phyloP scores from a whole-genome alignment of 2,888 invertebrate species.

The Chalcis sispes region DNA sequence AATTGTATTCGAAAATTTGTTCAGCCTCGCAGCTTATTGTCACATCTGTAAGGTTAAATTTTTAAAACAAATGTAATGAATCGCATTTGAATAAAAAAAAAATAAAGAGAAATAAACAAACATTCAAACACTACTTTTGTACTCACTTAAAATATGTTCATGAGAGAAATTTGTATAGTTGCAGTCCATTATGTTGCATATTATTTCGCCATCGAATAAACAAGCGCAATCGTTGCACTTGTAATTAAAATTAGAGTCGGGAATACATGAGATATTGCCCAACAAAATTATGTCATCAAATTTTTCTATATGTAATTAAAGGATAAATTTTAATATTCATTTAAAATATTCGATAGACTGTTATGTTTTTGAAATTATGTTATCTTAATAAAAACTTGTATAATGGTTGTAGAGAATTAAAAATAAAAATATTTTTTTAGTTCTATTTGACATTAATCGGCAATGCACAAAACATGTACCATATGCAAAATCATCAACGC shows the following conservation, averaged over 20 bases:
- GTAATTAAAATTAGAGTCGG: constrained; percentile 4
- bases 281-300: neutral
- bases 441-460: no score
- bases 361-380: no score
- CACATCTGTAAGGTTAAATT: constrained; percentile 17
- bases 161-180: constrained; percentile 5
- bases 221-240: constrained; percentile 38
- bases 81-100: neutral
- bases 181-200: constrained; percentile 34
- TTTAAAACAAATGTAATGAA: neutral
- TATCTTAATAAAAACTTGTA: no score
- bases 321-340: no score
- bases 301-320: no score
- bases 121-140: neutral
- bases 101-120: neutral
- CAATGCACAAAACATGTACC: no score
- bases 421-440: no score
- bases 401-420: no score
- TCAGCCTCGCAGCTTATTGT: constrained; percentile 68
- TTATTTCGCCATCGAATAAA: constrained; percentile 1
- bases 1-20: constrained; percentile 76
- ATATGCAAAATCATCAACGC: no score
- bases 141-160: constrained; percentile 35
- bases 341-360: no score
- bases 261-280: constrained; percentile 16